Conservation (phyloP, 2,888 invertebrate species). For the Noctua pronuba region DNA sequence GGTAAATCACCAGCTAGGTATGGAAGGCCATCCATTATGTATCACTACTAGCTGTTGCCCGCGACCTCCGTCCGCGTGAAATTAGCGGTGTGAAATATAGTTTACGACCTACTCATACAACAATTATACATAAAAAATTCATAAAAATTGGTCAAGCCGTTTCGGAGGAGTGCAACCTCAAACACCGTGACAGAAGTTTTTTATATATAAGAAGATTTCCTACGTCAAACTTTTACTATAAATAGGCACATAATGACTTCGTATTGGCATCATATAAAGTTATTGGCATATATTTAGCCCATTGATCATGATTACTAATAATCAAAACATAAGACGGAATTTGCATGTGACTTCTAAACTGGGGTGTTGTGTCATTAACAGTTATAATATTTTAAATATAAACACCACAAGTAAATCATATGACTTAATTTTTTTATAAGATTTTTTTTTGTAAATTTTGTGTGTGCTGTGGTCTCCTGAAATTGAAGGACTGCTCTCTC, state of each 20-base stretch:
- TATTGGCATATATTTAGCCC: slow-evolving; percentile 63
- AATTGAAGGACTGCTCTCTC: background rate
- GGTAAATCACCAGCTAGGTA: slow-evolving; percentile 29
- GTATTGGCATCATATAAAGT: slow-evolving; percentile 55
- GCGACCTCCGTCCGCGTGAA: no score
- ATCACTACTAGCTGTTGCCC: slow-evolving; percentile 26
- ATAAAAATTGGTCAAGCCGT: no score
- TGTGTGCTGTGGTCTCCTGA: background rate
- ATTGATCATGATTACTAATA: slow-evolving; percentile 58
- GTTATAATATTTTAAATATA: slow-evolving; percentile 27
- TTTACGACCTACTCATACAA: no score
- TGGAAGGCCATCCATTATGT: slow-evolving; percentile 40
- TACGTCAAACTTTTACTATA: slow-evolving; percentile 45
- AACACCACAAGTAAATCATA: slow-evolving; percentile 14
- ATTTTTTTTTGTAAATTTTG: background rate
- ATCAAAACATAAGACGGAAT: slow-evolving; percentile 36
- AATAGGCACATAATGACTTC: slow-evolving; percentile 37
- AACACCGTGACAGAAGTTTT: no score
- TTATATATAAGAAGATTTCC: slow-evolving; percentile 11
- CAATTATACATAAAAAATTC: no score
- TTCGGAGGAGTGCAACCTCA: no score
- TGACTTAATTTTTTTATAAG: background rate
- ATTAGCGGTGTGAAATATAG: no score
- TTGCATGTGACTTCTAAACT: slow-evolving; percentile 32
- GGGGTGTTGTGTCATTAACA: slow-evolving; percentile 28